Conservation (phyloP, 2,888 invertebrate species). For the Belgica antarctica region DNA sequence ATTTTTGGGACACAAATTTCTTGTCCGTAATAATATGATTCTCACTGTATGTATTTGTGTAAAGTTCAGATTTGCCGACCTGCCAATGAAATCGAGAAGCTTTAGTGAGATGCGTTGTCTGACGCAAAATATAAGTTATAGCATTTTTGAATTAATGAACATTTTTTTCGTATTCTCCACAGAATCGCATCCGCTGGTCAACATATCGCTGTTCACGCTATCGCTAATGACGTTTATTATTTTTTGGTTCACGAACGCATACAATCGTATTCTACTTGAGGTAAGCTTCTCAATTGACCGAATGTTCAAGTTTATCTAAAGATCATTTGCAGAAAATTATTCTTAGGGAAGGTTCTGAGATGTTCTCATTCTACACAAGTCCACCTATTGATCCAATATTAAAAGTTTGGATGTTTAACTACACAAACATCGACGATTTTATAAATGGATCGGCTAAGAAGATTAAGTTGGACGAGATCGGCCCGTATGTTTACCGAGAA, state of each 20-base stretch:
- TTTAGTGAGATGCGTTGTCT: too few species aligned
- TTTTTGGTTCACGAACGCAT: constrained; percentile 64
- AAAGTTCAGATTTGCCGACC: too few species aligned
- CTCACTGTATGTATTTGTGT: too few species aligned
- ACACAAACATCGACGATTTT: constrained; percentile 70
- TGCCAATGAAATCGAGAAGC: too few species aligned
- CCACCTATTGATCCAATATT: constrained; percentile 52
- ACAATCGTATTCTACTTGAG: constrained; percentile 60
- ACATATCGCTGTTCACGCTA: not conserved
- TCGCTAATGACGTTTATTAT: constrained; percentile 52
- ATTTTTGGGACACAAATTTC: too few species aligned
- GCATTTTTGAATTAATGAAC: too few species aligned
- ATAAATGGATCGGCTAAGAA: constrained; percentile 59
- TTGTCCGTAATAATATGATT: too few species aligned
- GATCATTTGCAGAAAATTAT: constrained; percentile 58
- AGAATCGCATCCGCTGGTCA: not conserved
- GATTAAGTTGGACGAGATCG: constrained; percentile 64
- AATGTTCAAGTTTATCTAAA: constrained; percentile 19
- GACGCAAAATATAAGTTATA: too few species aligned
- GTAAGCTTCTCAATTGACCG: constrained; percentile 52
- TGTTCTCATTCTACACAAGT: constrained; percentile 54
- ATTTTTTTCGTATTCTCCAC: too few species aligned
- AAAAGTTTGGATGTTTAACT: constrained; percentile 72
- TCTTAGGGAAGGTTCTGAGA: constrained; percentile 59
- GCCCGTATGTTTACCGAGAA: constrained; percentile 62